Evolutionary conservation across 2,888 invertebrate species (phyloP), one percentile per base, ranked within the genome.

Genomic region (Embidobia sp.): DNA sequence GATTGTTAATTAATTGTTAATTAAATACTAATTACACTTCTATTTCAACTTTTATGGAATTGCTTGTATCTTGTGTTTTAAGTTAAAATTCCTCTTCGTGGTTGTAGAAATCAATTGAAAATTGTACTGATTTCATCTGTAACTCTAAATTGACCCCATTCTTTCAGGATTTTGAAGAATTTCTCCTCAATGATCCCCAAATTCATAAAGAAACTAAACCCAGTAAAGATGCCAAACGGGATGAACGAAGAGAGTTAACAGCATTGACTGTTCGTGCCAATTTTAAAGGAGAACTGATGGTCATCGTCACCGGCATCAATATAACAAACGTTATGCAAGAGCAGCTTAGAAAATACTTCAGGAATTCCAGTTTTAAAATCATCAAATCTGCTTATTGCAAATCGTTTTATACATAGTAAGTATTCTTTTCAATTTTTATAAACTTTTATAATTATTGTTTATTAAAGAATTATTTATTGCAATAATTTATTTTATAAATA

Each of bases 371-470:
- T 3, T 81, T 85, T 73, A 85, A 87, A 67, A 86, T 88, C 53
- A 85, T 89, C 0, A 89, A 88, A 72, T 89, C 89, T 11, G 81
- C 88, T 3, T 89, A 89, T 67, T 88, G 86, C 78, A 89, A 89
- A 79, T 29, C 57, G 6, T 73, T 57, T 35, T 26, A 16, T 11
- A 42, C 73, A 4, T n/a, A 33, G 77, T 77, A 55, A 13, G 69
- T 63, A 84, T 84, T 2, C 53, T 48, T 31, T 15, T n/a, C n/a
- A n/a, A n/a, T n/a, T n/a, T n/a, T n/a, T n/a, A n/a, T n/a, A n/a
- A n/a, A n/a, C n/a, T n/a, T n/a, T n/a, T n/a, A n/a, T n/a, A n/a
- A n/a, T n/a, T n/a, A n/a, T n/a, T n/a, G n/a, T n/a, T n/a, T n/a
- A n/a, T 46, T 59, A 13, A 4, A 22, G 22, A 6, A 4, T 6